phyloP scores from a whole-genome alignment of 2,888 invertebrate species.

The Pristionchus fissidentatus region DNA sequence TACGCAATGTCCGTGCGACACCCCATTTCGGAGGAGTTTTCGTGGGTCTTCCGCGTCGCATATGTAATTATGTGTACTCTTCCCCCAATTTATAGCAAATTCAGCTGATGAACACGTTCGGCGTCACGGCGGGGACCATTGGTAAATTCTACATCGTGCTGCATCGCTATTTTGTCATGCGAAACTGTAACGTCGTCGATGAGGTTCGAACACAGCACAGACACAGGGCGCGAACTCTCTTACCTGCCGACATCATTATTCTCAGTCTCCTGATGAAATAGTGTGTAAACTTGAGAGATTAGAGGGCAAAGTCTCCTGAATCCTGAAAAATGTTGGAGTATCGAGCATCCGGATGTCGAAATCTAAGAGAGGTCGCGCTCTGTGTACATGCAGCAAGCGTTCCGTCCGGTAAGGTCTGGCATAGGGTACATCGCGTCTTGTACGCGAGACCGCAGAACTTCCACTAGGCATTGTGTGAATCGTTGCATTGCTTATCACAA shows the following conservation, averaged over 20 bases:
- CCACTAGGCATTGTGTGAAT: too few relatives aligned
- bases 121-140: background rate
- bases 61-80: background rate
- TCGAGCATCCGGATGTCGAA: too few relatives aligned
- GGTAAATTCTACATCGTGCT: background rate
- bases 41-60: background rate
- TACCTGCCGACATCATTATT: background rate
- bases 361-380: too few relatives aligned
- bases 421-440: too few relatives aligned
- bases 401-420: too few relatives aligned
- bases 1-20: background rate
- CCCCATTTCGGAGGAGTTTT: background rate
- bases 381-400: too few relatives aligned
- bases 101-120: constrained; percentile 3
- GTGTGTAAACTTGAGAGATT: too few relatives aligned
- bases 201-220: background rate
- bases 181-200: background rate
- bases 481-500: too few relatives aligned
- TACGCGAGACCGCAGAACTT: too few relatives aligned
- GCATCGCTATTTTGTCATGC: background rate
- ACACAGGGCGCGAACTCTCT: background rate
- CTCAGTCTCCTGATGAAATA: too few relatives aligned
- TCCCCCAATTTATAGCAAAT: background rate
- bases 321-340: too few relatives aligned
- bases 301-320: too few relatives aligned